These are phyloP conservation scores for Perognathus longimembris DNA, from an alignment of 2,113 vertebrate genomes.

Conservation along the genomic window DNA sequence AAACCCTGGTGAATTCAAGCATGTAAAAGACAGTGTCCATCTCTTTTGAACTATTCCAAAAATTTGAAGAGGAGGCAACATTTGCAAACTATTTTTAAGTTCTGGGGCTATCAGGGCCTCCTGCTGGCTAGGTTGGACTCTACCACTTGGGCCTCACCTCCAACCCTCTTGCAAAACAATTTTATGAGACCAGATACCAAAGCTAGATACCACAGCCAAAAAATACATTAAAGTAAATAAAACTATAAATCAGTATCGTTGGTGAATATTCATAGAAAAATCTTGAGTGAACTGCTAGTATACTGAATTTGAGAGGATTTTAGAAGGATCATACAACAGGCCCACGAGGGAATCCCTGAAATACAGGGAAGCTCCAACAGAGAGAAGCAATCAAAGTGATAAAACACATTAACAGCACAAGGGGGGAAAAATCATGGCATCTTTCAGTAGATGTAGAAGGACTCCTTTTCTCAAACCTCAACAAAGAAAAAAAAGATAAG, in stretches of 20 bases:
- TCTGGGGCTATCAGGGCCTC: too few species aligned
- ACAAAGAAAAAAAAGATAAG: neutral
- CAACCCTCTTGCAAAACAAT: neutral
- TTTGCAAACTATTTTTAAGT: neutral
- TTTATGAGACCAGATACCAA: neutral
- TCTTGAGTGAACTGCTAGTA: neutral
- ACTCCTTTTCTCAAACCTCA: neutral
- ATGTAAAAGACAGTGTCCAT: neutral
- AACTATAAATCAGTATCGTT: neutral
- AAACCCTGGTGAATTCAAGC: neutral
- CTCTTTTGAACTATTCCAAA: neutral
- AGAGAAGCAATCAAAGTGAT: neutral
- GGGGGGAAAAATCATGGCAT: neutral
- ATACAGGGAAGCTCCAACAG: neutral
- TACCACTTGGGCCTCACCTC: too few species aligned
- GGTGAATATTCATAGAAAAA: neutral
- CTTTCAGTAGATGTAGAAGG: neutral
- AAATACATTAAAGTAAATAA: neutral
- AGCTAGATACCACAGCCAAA: neutral
- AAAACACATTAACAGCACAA: neutral
- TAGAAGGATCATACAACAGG: neutral
- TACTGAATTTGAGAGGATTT: neutral
- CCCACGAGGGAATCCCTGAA: neutral
- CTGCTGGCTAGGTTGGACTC: too few species aligned
- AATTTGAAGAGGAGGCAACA: neutral